These are phyloP conservation scores for Choreutis nemorana DNA, from an alignment of 2,888 invertebrate genomes.

Conservation along the genomic window DNA sequence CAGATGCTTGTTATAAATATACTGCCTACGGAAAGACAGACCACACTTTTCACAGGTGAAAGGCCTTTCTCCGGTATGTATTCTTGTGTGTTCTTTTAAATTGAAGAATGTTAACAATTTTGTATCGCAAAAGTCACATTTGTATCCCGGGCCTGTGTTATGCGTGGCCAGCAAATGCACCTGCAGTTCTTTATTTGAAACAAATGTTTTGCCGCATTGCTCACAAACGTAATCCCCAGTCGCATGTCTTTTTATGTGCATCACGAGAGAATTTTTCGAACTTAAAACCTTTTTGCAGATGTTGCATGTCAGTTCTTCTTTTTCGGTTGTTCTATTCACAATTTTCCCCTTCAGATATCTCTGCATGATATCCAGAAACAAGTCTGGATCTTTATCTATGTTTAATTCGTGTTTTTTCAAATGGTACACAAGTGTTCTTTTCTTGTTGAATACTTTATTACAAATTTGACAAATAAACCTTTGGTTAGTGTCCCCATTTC, in stretches of 20 bases:
- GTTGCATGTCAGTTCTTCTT: slow-evolving; percentile 20
- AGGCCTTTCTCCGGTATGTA: slow-evolving; percentile 49
- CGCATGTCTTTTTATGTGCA: slow-evolving; percentile 45
- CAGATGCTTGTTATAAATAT: slow-evolving; percentile 47
- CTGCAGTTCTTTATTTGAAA: slow-evolving; percentile 25
- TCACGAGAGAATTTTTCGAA: slow-evolving; percentile 27
- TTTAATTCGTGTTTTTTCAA: not conserved
- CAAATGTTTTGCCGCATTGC: slow-evolving; percentile 43
- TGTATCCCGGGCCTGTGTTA: slow-evolving; percentile 31
- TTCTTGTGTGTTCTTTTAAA: slow-evolving; percentile 38
- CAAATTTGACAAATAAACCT: too few relatives aligned
- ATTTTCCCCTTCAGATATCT: slow-evolving; percentile 2
- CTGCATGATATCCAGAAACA: not conserved
- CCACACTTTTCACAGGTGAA: slow-evolving; percentile 53
- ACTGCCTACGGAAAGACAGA: slow-evolving; percentile 39
- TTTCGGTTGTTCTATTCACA: slow-evolving; percentile 10
- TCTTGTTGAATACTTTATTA: not conserved
- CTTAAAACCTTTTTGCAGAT: slow-evolving; percentile 35
- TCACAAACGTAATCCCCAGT: slow-evolving; percentile 43
- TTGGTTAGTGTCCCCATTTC: too few relatives aligned
- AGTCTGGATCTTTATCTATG: not conserved
- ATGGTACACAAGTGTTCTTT: not conserved
- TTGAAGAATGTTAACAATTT: slow-evolving; percentile 35
- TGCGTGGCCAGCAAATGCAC: slow-evolving; percentile 36
- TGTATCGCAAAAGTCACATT: slow-evolving; percentile 39